Conservation (phyloP, 2,797 vertebrate species). For the Phalloptychus januarius region DNA sequence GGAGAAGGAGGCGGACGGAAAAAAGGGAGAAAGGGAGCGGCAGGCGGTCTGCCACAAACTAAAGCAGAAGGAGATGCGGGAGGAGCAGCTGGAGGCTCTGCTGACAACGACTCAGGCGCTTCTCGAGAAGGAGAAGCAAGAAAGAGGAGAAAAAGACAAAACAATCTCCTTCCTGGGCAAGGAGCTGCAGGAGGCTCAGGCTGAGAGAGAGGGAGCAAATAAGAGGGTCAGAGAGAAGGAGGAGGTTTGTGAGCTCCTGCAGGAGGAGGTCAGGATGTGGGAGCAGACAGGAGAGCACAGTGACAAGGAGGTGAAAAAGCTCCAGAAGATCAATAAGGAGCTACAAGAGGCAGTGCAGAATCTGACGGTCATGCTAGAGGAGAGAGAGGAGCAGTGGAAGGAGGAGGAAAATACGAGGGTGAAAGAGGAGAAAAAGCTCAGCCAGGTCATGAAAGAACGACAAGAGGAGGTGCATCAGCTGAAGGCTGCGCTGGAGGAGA, state of each 20-base stretch:
- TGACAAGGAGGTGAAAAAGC: conserved; percentile 27
- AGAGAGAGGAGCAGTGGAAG: conserved; percentile 68
- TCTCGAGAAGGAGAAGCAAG: conserved; percentile 40
- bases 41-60: conserved; percentile 28
- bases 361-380: conserved; percentile 35
- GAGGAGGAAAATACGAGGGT: conserved; percentile 17
- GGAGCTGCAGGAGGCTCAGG: conserved; percentile 32
- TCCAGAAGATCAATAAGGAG: conserved; percentile 43
- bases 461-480: conserved; percentile 48
- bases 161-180: conserved; percentile 29
- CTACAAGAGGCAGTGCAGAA: conserved; percentile 41
- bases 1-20: conserved; percentile 19
- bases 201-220: conserved; percentile 58
- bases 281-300: conserved; percentile 30
- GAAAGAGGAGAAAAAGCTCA: conserved; percentile 40
- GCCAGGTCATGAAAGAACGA: conserved; percentile 37
- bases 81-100: conserved; percentile 33
- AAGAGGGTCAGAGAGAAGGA: conserved; percentile 52
- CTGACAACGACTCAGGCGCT: conserved; percentile 31
- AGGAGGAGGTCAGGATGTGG: conserved; percentile 72
- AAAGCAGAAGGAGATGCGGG: conserved; percentile 31
- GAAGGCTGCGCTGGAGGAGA: neutral
- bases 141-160: conserved; percentile 27
- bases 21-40: conserved; percentile 35
- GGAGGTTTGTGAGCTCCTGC: conserved; percentile 42